These are phyloP conservation scores for Rhegmatorhina hoffmannsi DNA, from an alignment of 2,113 vertebrate species.

Conservation along the genomic window DNA sequence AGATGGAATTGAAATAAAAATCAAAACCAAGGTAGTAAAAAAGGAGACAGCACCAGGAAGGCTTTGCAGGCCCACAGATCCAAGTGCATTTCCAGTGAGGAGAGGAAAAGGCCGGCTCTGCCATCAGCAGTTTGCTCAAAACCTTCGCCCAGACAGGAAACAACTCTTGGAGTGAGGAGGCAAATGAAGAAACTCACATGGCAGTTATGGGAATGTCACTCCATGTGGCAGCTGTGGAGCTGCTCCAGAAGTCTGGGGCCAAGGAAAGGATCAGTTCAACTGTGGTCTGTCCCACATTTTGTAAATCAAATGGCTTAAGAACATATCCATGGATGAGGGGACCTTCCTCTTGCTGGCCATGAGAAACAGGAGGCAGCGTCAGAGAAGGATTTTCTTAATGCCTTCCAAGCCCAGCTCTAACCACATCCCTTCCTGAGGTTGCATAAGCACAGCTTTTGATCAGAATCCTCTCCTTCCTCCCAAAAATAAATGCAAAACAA, in stretches of 20 bases:
- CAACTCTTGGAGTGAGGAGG: neutral
- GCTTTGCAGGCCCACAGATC: neutral
- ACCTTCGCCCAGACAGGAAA: neutral
- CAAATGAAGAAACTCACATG: neutral
- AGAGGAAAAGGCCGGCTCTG: neutral
- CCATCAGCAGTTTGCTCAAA: neutral
- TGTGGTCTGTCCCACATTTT: neutral
- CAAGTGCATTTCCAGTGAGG: neutral
- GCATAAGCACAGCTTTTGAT: neutral
- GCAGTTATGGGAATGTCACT: neutral
- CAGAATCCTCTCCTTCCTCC: neutral
- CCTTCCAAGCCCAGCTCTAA: neutral
- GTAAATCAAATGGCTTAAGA: neutral
- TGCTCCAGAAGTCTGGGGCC: neutral
- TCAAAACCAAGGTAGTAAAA: neutral
- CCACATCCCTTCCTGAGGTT: conserved; percentile 12
- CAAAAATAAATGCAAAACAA: neutral
- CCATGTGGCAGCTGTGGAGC: neutral
- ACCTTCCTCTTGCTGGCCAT: neutral
- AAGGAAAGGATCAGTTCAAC: neutral
- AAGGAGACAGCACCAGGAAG: neutral
- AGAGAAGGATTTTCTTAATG: neutral
- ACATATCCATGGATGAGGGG: neutral
- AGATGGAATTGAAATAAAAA: neutral
- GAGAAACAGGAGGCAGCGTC: neutral